phyloP scores from a whole-genome alignment of 2,888 invertebrate genomes.

The Dasypogon diadema region DNA sequence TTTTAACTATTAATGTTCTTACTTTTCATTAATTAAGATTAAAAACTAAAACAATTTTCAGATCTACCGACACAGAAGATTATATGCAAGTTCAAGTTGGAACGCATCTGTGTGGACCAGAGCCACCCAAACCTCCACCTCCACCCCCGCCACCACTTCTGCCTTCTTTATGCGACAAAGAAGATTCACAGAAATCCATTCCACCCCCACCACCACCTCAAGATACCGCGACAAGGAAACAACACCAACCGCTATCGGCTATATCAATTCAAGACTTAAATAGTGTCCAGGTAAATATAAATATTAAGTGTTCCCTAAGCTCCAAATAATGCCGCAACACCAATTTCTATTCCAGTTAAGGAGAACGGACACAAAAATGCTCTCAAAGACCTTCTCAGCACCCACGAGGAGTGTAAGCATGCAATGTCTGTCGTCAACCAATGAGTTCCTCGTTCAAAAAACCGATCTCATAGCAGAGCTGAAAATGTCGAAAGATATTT shows the following conservation, averaged over 20 bases:
- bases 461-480: slow-evolving; percentile 92
- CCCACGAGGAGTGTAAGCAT: slow-evolving; percentile 82
- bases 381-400: slow-evolving; percentile 87
- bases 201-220: slow-evolving; percentile 65
- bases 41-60: too few relatives aligned
- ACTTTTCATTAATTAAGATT: too few relatives aligned
- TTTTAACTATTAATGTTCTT: too few relatives aligned
- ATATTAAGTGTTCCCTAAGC: too few relatives aligned
- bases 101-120: slow-evolving; percentile 63
- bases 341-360: slow-evolving; percentile 70
- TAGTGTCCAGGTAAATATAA: slow-evolving; percentile 74
- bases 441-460: slow-evolving; percentile 81
- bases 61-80: slow-evolving; percentile 68
- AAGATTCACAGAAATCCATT: slow-evolving; percentile 58
- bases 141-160: slow-evolving; percentile 71
- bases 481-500: slow-evolving; percentile 91
- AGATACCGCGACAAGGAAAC: slow-evolving; percentile 70
- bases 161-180: slow-evolving; percentile 55
- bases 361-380: slow-evolving; percentile 78
- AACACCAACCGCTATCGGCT: slow-evolving; percentile 83
- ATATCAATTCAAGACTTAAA: slow-evolving; percentile 90
- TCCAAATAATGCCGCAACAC: not conserved
- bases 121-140: slow-evolving; percentile 69
- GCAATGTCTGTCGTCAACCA: slow-evolving; percentile 76
- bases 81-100: slow-evolving; percentile 74